Evolutionary conservation across 2,797 vertebrate genomes (phyloP).

Genomic region (Gymnopithys bicolor): DNA sequence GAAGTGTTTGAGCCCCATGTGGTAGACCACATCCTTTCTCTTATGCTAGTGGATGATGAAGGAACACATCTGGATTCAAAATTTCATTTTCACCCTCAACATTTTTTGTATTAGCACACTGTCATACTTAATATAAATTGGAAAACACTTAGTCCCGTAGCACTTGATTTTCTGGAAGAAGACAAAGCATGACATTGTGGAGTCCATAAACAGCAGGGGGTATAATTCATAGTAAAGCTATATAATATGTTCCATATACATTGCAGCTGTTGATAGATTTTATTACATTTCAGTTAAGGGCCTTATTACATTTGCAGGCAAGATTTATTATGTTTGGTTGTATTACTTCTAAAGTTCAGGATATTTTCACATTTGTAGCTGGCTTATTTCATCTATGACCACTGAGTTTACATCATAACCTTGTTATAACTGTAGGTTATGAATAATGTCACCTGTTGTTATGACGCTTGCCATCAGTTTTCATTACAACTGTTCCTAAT

Average conservation of each 20-base stretch:
- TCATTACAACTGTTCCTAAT: constrained; percentile 73
- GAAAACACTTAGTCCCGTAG: constrained; percentile 58
- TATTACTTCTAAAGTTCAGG: constrained; percentile 74
- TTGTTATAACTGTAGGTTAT: constrained; percentile 62
- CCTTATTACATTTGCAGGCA: constrained; percentile 77
- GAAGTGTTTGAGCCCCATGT: constrained; percentile 69
- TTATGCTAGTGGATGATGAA: constrained; percentile 65
- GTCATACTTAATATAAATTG: constrained; percentile 76
- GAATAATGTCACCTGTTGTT: constrained; percentile 81
- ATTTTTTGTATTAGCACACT: constrained; percentile 74
- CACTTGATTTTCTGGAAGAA: constrained; percentile 69
- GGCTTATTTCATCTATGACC: constrained; percentile 74
- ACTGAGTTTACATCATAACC: constrained; percentile 71
- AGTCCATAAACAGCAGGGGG: constrained; percentile 73
- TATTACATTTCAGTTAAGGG: constrained; percentile 78
- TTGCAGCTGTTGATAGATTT: constrained; percentile 82
- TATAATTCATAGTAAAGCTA: constrained; percentile 77
- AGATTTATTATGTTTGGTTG: constrained; percentile 80
- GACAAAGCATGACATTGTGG: constrained; percentile 78
- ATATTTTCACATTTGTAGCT: constrained; percentile 79
- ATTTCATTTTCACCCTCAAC: constrained; percentile 76
- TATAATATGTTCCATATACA: constrained; percentile 79
- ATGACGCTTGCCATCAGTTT: constrained; percentile 74
- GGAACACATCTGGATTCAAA: constrained; percentile 79
- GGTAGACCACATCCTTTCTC: constrained; percentile 68